These are phyloP conservation scores for Drosophila seguyi DNA, from an alignment of 1,140 invertebrate species.

Conservation along the genomic window DNA sequence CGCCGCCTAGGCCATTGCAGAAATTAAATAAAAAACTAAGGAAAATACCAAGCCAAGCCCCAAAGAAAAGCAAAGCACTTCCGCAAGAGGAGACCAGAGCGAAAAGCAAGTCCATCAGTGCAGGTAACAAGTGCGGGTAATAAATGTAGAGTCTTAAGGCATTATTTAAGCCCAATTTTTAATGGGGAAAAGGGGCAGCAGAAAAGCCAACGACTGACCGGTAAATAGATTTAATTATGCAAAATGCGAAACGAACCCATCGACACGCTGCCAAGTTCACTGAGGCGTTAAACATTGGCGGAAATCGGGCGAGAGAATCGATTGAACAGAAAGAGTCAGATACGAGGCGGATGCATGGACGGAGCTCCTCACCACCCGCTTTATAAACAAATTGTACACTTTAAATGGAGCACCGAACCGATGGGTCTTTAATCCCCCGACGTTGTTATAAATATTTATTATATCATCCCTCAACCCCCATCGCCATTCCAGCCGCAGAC, in stretches of 20 bases:
- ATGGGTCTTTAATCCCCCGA: slow-evolving; percentile 27
- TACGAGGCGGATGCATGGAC: slow-evolving; percentile 3
- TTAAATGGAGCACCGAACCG: slow-evolving; percentile 25
- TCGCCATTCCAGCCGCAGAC: slow-evolving; percentile 31
- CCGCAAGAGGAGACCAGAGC: slow-evolving; percentile 15
- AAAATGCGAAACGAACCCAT: slow-evolving; percentile 47
- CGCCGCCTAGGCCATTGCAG: slow-evolving; percentile 29
- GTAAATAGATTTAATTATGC: slow-evolving; percentile 65
- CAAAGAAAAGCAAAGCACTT: slow-evolving; percentile 36
- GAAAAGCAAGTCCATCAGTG: slow-evolving; percentile 38
- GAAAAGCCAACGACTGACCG: slow-evolving; percentile 40
- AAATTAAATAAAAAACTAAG: slow-evolving; percentile 7
- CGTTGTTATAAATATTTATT: slow-evolving; percentile 62
- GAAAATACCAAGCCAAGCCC: slow-evolving; percentile 14
- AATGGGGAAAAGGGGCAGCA: background rate
- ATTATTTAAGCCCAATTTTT: slow-evolving; percentile 31
- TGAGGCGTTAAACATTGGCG: slow-evolving; percentile 50
- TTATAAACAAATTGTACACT: slow-evolving; percentile 38
- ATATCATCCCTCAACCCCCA: slow-evolving; percentile 23
- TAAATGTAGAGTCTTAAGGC: slow-evolving; percentile 32
- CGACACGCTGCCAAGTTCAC: slow-evolving; percentile 43
- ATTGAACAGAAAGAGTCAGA: slow-evolving; percentile 32
- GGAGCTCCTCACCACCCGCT: slow-evolving; percentile 6
- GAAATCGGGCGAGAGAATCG: slow-evolving; percentile 56
- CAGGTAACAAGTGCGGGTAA: slow-evolving; percentile 33